Base-by-base conservation (phyloP, 2,113 vertebrate genomes). In the Notiomystis cincta region DNA sequence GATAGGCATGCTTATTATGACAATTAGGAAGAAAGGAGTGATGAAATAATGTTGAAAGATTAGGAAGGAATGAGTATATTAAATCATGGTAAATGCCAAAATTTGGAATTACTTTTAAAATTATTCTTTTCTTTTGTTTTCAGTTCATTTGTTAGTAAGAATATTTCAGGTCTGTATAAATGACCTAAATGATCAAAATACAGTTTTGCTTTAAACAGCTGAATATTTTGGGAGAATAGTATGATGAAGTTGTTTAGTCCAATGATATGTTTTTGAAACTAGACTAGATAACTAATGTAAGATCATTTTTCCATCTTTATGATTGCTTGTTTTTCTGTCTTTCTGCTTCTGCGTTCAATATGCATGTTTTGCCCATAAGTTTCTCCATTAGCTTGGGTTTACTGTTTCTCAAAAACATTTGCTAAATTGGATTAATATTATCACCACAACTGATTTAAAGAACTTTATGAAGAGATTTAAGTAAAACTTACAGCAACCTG, bases 151-250 rank as follows among this genome's bases (percentile, higher is more conserved):
- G 44, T 96, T 96, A 93, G 87, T 97, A 84, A 69, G 60, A 77
- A 76, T 97, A 57, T 93, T 97, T 94, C 69, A 82, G 79, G 97
- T 97, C 44, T 97, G 84, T 57, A 70, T 97, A 90, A 94, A 95
- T 84, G 42, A 97, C 85, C 85, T 97, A 53, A 90, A 87, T 89
- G 91, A 98, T 69, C 93, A 97, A 95, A 98, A 97, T 77, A 93
- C 94, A 92, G 57, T 97, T 89, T 95, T 98, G 38, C 66, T 97
- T 94, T 87, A 96, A 94, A 96, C 80, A 38, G 71, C 93, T 82
- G 95, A 97, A 62, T 96, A 96, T 58, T 94, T 97, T 92, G 90
- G 96, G 88, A 89, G 54, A 97, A 84, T 61, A 64, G 17, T 81
- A 31, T 84, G 16, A 92, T 30, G 66, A 94, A 40, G 31, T 94